These are phyloP conservation scores for Apoderus coryli DNA, from an alignment of 2,888 invertebrate species.

Conservation along the genomic window DNA sequence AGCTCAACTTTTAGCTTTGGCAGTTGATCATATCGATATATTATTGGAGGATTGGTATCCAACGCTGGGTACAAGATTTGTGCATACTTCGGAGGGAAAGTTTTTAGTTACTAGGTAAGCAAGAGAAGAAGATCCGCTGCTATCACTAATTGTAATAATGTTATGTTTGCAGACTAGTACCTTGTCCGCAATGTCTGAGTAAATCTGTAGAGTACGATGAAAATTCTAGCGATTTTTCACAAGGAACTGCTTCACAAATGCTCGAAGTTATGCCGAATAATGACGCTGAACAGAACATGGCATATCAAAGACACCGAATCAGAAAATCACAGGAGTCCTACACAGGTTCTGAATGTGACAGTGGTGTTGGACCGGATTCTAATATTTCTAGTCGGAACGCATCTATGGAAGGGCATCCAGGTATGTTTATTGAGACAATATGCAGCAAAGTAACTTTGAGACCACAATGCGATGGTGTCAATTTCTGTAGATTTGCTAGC, in stretches of 20 bases:
- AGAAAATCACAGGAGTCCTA: slow-evolving; percentile 55
- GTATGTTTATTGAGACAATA: too few relatives aligned
- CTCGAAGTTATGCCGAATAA: slow-evolving; percentile 6
- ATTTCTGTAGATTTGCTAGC: too few relatives aligned
- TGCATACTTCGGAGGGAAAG: slow-evolving; percentile 92
- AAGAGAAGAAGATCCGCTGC: too few relatives aligned
- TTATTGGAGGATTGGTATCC: slow-evolving; percentile 96
- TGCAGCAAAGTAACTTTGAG: too few relatives aligned
- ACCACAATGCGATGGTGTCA: too few relatives aligned
- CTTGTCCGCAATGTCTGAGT: slow-evolving; percentile 75
- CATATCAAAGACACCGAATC: slow-evolving; percentile 22
- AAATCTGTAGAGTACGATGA: slow-evolving; percentile 14
- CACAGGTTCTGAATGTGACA: slow-evolving; percentile 73
- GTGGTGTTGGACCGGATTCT: slow-evolving; percentile 75
- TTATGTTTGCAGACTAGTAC: slow-evolving; percentile 80
- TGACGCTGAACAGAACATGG: neutral
- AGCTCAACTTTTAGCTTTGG: slow-evolving; percentile 68
- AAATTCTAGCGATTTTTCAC: slow-evolving; percentile 11
- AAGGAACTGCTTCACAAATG: slow-evolving; percentile 10
- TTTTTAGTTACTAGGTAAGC: slow-evolving; percentile 84
- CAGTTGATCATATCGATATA: slow-evolving; percentile 92
- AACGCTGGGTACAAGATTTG: slow-evolving; percentile 88
- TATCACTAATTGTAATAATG: too few relatives aligned
- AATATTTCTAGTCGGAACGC: slow-evolving; percentile 71
- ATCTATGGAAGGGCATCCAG: slow-evolving; percentile 63